These are phyloP conservation scores for Stenichneumon culpator DNA, from an alignment of 2,888 invertebrate species.

Conservation along the genomic window DNA sequence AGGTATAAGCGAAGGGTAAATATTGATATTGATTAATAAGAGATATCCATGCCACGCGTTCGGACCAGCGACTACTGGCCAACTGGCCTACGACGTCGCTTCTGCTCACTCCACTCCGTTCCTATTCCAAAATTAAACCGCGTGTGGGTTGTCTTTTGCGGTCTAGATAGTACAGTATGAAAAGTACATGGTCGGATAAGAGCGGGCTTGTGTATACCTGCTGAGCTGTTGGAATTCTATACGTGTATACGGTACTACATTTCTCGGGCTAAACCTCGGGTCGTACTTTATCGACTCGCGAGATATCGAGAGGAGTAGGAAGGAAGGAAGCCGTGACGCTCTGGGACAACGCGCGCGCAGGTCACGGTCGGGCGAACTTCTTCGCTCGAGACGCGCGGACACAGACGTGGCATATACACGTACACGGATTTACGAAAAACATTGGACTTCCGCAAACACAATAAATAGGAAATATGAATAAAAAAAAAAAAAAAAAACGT, in stretches of 20 bases:
- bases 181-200: constrained; percentile 15
- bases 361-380: constrained; percentile 65
- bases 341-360: constrained; percentile 61
- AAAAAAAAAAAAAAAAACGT: background rate
- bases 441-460: background rate
- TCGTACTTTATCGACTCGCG: constrained; percentile 69
- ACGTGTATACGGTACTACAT: background rate
- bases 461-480: background rate
- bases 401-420: background rate
- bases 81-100: constrained; percentile 27
- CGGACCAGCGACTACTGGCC: constrained; percentile 39
- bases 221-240: background rate
- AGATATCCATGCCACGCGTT: constrained; percentile 29
- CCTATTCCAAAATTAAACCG: constrained; percentile 67
- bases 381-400: constrained; percentile 13
- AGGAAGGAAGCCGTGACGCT: constrained; percentile 59
- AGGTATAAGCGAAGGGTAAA: constrained; percentile 3
- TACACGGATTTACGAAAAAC: background rate
- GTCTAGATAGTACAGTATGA: constrained; percentile 59
- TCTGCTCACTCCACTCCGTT: constrained; percentile 7
- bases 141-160: constrained; percentile 62
- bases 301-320: constrained; percentile 64
- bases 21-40: constrained; percentile 34
- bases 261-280: constrained; percentile 43
- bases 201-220: background rate